Conservation (phyloP, 2,797 vertebrate species). For the Euphonia xanthogaster region DNA sequence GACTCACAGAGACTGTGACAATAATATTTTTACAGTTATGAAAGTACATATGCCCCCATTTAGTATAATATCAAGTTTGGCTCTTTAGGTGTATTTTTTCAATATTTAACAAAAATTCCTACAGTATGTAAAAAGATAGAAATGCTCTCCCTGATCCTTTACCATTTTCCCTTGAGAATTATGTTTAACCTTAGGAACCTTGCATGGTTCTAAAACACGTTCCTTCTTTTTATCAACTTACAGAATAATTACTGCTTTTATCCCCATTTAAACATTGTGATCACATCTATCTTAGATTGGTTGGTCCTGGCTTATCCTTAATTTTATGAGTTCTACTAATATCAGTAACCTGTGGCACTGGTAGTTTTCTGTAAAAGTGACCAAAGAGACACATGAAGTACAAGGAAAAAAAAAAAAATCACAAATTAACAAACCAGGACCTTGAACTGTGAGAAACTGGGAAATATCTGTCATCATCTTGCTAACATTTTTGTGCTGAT, state of each 20-base stretch:
- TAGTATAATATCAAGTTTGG: neutral
- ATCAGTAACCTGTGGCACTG: neutral
- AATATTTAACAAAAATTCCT: neutral
- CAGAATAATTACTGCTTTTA: constrained; percentile 4
- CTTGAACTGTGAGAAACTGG: neutral
- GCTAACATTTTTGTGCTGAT: neutral
- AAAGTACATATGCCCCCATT: neutral
- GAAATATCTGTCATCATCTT: neutral
- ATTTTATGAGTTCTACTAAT: constrained; percentile 39
- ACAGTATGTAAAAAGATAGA: neutral
- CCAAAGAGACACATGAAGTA: neutral
- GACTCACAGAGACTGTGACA: neutral
- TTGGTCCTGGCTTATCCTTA: constrained; percentile 3
- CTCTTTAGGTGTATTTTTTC: neutral
- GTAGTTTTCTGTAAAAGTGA: neutral
- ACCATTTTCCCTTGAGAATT: neutral
- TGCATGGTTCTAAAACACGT: neutral
- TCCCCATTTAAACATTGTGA: neutral
- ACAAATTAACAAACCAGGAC: neutral
- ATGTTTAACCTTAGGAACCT: neutral
- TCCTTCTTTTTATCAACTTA: neutral
- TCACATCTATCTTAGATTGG: neutral
- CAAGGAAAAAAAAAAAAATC: neutral
- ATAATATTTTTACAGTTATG: neutral
- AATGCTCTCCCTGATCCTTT: neutral